A percentile compares a stretch with the other conserved stretches of the same genome.
phyloP scores from a whole-genome alignment of 2,888 invertebrate genomes.

The Melanostoma mellinum region DNA sequence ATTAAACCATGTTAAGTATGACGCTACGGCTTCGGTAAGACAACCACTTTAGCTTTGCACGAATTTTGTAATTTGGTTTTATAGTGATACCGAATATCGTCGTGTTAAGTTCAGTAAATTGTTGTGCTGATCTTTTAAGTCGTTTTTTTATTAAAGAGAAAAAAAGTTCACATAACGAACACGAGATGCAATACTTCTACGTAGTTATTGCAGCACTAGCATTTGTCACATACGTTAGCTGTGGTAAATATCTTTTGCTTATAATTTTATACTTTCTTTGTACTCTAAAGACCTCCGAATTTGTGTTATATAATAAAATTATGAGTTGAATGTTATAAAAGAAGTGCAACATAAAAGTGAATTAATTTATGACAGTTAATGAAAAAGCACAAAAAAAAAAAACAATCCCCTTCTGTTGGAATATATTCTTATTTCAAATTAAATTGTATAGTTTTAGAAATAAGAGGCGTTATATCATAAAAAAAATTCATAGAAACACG shows the following conservation, averaged over 20 bases:
- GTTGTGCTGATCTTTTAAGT: not conserved
- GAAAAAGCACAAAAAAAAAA: too few relatives aligned
- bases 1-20: constrained; percentile 32
- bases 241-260: constrained; percentile 76
- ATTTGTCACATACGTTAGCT: constrained; percentile 77
- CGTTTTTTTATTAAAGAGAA: not conserved
- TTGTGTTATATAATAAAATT: constrained; percentile 18
- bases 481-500: not conserved
- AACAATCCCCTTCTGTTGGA: too few relatives aligned
- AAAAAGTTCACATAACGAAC: too few relatives aligned
- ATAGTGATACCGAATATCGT: constrained; percentile 23
- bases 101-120: constrained; percentile 19
- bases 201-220: constrained; percentile 73
- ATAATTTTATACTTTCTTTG: not conserved
- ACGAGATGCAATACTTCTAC: constrained; percentile 76
- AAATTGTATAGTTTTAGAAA: too few relatives aligned
- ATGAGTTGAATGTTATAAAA: not conserved
- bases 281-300: too few relatives aligned
- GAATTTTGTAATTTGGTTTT: constrained; percentile 4
- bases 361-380: too few relatives aligned
- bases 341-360: not conserved
- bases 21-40: constrained; percentile 3
- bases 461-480: constrained; percentile 5
- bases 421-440: too few relatives aligned
- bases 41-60: constrained; percentile 9